Evolutionary conservation across 35 echinoderm and acorn worm species (phyloP), one percentile per base, ranked within the genome.

Genomic region (Ophiothrix spiculata): DNA sequence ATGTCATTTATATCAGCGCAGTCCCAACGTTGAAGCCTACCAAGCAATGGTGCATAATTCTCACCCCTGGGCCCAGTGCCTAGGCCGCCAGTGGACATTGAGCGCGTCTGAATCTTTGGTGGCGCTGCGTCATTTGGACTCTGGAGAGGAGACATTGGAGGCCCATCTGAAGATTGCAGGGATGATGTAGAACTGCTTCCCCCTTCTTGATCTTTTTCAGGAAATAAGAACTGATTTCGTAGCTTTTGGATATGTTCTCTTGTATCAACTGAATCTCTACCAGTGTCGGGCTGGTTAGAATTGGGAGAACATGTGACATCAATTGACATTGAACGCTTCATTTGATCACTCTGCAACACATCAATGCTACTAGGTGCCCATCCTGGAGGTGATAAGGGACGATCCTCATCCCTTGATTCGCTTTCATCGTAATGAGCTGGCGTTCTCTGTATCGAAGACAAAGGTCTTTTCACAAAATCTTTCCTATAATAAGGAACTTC

Each of bases 1-100:
- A 84, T 84, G 32, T 64, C 32, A 35, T 54, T 64, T 32, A 84
- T 32, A 60, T 84, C 56, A 36, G 81, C 81, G 8, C 56, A 35
- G 37, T 84, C 63, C 81, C 81, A 84, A 31, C 81, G 45, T 23
- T 84, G 81, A 36, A 84, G 81, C 36, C 81, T 39, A 19, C 81
- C 81, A 33, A 84, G 81, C 6, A 31, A 16, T 2, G 81, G 81
- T 16, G 54, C 63, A 37, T 84, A 84, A 54, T 37, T 84, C 32
- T 54, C 35, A 6, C 81, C 81, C 14, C 54, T 60, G 36, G 31
- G 81, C 33, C 42, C 63, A 14, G 63, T 84, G 17, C 40, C 81
- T 16, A 84, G 56, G 37, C 54, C 81, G 32, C 81, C 81, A 14
- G 81, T 84, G 10, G 81, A 84, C 81, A 84, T 84, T 0, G 81